These are phyloP conservation scores for Schrankia costaestrigalis DNA, from an alignment of 2,888 invertebrate genomes.

Conservation along the genomic window DNA sequence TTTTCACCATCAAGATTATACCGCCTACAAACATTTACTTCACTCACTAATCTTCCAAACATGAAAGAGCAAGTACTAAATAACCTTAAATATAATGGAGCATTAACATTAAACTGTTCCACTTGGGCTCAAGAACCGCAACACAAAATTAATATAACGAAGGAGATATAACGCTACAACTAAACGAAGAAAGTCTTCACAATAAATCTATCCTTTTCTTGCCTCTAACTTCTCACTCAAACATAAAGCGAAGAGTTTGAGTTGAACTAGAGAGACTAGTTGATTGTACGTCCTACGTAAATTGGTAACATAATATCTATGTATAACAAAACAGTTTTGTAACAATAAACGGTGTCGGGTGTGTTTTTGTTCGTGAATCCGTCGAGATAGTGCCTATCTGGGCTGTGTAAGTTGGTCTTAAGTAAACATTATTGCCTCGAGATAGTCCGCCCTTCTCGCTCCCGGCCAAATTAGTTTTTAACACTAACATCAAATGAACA, in stretches of 20 bases:
- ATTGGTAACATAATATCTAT: conserved; percentile 31
- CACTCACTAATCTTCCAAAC: conserved; percentile 23
- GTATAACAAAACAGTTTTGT: conserved; percentile 54
- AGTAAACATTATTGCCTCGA: conserved; percentile 53
- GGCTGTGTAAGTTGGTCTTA: conserved; percentile 40
- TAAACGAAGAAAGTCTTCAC: conserved; percentile 2
- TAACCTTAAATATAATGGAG: conserved; percentile 34
- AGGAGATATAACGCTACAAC: conserved; percentile 15
- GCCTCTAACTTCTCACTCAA: background rate
- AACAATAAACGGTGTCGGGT: conserved; percentile 58
- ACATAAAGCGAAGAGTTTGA: no score
- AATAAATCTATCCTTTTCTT: conserved; percentile 3
- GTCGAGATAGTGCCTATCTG: conserved; percentile 36
- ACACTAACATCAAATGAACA: conserved; percentile 44
- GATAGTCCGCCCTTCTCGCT: conserved; percentile 38
- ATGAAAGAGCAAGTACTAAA: conserved; percentile 29
- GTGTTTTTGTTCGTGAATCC: conserved; percentile 61
- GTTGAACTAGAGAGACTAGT: background rate
- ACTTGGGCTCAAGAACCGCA: conserved; percentile 46
- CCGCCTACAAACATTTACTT: conserved; percentile 21
- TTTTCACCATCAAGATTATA: conserved; percentile 6
- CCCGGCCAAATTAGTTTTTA: conserved; percentile 55
- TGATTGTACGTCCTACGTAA: no score
- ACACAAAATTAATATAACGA: conserved; percentile 55
- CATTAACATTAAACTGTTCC: conserved; percentile 36